phyloP scores from a whole-genome alignment of 2,113 vertebrate species.

The Calypte anna region DNA sequence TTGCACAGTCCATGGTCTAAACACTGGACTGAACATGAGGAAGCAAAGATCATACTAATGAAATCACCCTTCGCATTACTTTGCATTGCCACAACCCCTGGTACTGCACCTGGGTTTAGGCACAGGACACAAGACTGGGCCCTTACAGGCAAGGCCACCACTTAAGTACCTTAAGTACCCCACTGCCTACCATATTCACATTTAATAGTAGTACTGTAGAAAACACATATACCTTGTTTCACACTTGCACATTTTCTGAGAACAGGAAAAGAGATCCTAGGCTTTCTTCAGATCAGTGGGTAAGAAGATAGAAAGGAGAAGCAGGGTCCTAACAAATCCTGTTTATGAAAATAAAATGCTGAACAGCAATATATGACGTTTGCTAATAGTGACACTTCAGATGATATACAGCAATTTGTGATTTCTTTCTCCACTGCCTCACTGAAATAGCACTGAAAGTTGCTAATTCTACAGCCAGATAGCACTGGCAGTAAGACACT shows the following conservation, averaged over 20 bases:
- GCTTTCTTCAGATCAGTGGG: neutral
- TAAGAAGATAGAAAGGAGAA: neutral
- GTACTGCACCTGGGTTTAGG: rapidly evolving
- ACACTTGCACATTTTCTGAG: neutral
- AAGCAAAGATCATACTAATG: neutral
- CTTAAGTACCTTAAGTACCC: neutral
- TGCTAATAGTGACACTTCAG: neutral
- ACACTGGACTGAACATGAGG: neutral
- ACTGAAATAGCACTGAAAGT: neutral
- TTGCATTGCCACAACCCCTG: neutral
- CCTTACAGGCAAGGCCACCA: rapidly evolving
- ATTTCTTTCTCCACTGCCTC: neutral
- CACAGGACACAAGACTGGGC: rapidly evolving
- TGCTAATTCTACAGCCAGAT: neutral
- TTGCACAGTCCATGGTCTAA: neutral
- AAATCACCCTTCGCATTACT: neutral
- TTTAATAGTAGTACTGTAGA: neutral
- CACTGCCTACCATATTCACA: neutral
- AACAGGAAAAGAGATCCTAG: neutral
- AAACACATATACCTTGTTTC: neutral
- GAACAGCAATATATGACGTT: neutral
- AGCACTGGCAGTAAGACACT: neutral
- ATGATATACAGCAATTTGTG: neutral
- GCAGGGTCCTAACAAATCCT: neutral
- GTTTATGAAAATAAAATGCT: neutral